Conservation (phyloP, 2,797 vertebrate genomes). For the Myotis pilosus region DNA sequence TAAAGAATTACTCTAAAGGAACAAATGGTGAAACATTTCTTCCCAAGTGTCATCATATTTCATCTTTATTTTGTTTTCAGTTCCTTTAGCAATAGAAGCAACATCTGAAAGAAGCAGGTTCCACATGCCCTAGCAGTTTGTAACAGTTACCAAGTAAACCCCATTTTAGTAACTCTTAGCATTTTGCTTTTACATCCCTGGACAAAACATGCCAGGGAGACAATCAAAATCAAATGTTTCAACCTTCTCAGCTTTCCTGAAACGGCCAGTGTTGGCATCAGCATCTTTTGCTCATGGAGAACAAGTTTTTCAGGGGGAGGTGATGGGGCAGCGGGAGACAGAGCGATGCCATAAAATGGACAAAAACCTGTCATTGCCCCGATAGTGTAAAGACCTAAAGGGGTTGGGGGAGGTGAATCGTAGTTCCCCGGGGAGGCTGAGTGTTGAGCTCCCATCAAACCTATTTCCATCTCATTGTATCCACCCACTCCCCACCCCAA, state of each 20-base stretch:
- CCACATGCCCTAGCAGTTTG: background rate
- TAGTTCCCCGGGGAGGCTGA: background rate
- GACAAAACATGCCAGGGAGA: background rate
- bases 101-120: slow-evolving; percentile 16
- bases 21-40: slow-evolving; percentile 9
- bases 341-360: background rate
- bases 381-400: background rate
- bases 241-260: background rate
- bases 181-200: background rate
- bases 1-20: slow-evolving; percentile 13
- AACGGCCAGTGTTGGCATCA: background rate
- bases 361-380: background rate
- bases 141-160: background rate
- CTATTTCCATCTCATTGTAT: background rate
- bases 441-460: background rate
- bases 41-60: slow-evolving; percentile 11
- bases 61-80: slow-evolving; percentile 43
- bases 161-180: background rate
- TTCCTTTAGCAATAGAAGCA: background rate
- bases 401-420: background rate
- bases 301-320: background rate
- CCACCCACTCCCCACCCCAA: background rate
- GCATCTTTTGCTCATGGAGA: background rate
- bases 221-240: background rate
- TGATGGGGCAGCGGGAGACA: background rate